phyloP scores from a whole-genome alignment of 1,140 invertebrate species.

The Helicoverpa armigera region DNA sequence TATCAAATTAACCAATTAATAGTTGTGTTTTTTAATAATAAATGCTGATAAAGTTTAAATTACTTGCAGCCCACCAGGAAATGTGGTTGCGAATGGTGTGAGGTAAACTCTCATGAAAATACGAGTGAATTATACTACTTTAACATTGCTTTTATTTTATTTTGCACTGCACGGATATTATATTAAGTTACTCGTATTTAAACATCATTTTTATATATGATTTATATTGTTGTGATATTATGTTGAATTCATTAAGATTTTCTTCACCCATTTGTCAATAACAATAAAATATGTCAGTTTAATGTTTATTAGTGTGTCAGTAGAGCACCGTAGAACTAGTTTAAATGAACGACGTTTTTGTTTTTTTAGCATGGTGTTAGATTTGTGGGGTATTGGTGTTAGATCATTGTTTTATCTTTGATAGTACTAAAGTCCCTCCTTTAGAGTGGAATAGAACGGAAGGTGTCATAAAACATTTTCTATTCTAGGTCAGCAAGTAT shows the following conservation, averaged over 20 bases:
- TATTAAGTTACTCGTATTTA: neutral
- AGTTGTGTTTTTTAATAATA: neutral
- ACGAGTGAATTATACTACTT: conserved; percentile 23
- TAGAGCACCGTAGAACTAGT: neutral
- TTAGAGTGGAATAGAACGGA: neutral
- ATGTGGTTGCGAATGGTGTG: conserved; percentile 70
- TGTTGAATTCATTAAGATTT: neutral
- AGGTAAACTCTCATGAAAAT: conserved; percentile 69
- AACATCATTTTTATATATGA: neutral
- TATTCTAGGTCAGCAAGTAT: conserved; percentile 90
- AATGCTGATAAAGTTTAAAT: conserved; percentile 53
- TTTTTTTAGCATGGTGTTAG: conserved; percentile 17
- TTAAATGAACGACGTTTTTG: conserved; percentile 5
- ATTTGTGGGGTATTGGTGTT: neutral
- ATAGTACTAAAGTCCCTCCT: neutral
- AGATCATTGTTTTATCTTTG: neutral
- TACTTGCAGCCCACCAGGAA: conserved; percentile 77
- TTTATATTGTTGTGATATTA: neutral
- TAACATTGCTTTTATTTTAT: conserved; percentile 42
- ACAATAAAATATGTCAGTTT: neutral
- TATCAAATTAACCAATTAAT: conserved; percentile 1
- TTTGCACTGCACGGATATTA: conserved; percentile 50
- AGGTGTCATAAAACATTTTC: conserved; percentile 39
- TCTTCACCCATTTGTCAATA: conserved; percentile 31
- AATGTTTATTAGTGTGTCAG: neutral